A percentile compares a stretch with the other conserved stretches of the same genome.
Conservation (phyloP, 2,888 invertebrate genomes). For the Torymus tubicola region DNA sequence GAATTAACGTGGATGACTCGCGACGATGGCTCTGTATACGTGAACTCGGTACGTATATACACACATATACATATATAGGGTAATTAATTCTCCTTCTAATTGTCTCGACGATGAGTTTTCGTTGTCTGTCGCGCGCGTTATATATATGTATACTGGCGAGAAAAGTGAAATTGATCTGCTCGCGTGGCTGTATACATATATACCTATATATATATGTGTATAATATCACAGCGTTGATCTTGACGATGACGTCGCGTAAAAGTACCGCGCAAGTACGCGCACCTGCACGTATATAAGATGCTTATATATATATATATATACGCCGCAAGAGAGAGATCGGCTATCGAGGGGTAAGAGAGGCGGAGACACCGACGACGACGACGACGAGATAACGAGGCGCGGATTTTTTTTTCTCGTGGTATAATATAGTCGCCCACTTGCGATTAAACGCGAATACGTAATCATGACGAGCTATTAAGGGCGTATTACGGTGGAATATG, state of each 20-base stretch:
- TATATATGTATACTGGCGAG: conserved; percentile 21
- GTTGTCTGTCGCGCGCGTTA: conserved; percentile 31
- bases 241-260: conserved; percentile 31
- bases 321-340: too few species aligned
- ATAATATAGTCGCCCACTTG: not conserved
- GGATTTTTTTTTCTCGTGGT: not conserved
- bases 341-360: not conserved
- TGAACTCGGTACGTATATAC: not conserved
- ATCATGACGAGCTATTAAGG: conserved; percentile 17
- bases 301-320: too few species aligned
- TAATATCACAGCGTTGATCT: not conserved
- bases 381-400: conserved; percentile 17
- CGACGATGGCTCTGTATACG: conserved; percentile 30
- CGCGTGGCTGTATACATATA: not conserved
- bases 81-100: conserved; percentile 71
- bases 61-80: not conserved
- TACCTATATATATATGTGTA: not conserved
- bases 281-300: not conserved
- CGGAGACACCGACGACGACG: not conserved
- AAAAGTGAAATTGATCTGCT: conserved; percentile 63
- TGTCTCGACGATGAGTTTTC: conserved; percentile 68
- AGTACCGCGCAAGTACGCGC: not conserved
- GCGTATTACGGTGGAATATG: conserved; percentile 12
- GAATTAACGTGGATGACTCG: conserved; percentile 72
- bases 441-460: conserved; percentile 19